A percentile compares a stretch with the other conserved stretches of the same genome.
These are phyloP conservation scores for Bradypodion pumilum DNA, from an alignment of 2,797 vertebrate species.

Conservation along the genomic window DNA sequence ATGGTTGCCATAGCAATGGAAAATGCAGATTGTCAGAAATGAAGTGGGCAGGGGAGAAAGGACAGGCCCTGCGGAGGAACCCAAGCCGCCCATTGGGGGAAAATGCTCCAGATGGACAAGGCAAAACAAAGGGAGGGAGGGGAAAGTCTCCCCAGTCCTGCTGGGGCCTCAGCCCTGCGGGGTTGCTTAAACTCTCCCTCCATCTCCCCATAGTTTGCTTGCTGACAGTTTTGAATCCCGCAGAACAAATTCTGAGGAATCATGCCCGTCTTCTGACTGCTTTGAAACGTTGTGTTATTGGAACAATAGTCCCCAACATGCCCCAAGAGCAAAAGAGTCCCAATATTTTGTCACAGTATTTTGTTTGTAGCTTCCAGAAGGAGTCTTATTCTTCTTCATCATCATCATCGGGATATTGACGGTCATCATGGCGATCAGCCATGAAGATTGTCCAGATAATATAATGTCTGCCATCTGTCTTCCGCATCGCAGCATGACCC, in stretches of 20 bases:
- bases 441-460: too few species aligned
- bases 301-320: too few species aligned
- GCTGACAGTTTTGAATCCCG: background rate
- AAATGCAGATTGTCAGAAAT: conserved; percentile 50
- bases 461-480: too few species aligned
- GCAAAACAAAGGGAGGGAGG: background rate
- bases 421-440: too few species aligned
- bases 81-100: conserved; percentile 53
- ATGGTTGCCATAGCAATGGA: conserved; percentile 53
- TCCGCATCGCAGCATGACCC: too few species aligned
- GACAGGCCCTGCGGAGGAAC: conserved; percentile 46
- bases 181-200: conserved; percentile 33
- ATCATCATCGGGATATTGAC: too few species aligned
- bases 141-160: conserved; percentile 33
- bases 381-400: too few species aligned
- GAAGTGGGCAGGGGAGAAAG: conserved; percentile 37
- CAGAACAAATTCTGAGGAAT: background rate
- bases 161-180: too few species aligned
- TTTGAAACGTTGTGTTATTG: too few species aligned
- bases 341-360: too few species aligned
- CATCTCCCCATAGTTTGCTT: fast-evolving
- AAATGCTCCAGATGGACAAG: conserved; percentile 40
- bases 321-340: too few species aligned
- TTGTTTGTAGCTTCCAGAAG: too few species aligned
- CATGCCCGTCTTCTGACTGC: background rate